A percentile compares a stretch with the other conserved stretches of the same genome.
Evolutionary conservation across 1,140 invertebrate species (phyloP).

Genomic region (Orius laevigatus): DNA sequence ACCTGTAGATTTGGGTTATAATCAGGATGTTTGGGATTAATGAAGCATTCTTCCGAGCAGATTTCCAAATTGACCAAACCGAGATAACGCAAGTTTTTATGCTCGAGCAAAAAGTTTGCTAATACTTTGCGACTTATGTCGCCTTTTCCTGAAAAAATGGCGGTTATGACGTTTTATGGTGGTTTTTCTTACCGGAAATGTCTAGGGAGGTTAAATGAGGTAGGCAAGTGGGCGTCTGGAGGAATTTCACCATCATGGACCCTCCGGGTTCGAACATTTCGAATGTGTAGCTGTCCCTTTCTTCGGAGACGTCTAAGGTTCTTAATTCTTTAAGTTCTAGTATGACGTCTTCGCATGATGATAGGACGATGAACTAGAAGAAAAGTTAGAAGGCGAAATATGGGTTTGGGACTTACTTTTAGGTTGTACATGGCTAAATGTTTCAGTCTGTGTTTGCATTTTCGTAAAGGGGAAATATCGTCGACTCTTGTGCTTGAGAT

Average conservation of each 20-base stretch:
- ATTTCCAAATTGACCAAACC: constrained; percentile 42
- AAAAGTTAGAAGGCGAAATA: not conserved
- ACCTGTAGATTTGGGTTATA: constrained; percentile 31
- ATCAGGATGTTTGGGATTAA: constrained; percentile 29
- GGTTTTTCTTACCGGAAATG: constrained; percentile 49
- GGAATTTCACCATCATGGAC: constrained; percentile 33
- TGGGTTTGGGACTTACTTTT: constrained; percentile 28
- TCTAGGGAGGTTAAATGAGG: constrained; percentile 47
- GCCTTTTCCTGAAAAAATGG: constrained; percentile 32
- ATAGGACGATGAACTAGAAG: constrained; percentile 27
- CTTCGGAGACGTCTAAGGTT: constrained; percentile 48
- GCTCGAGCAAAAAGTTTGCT: constrained; percentile 32
- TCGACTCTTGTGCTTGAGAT: constrained; percentile 52
- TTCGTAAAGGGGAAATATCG: constrained; percentile 45
- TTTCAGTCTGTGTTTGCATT: constrained; percentile 42
- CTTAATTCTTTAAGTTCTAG: constrained; percentile 39
- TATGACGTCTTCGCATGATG: constrained; percentile 31
- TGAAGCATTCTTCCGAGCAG: constrained; percentile 40
- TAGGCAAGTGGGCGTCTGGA: constrained; percentile 32
- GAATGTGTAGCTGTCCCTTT: constrained; percentile 33
- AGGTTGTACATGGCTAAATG: constrained; percentile 48
- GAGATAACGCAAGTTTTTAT: constrained; percentile 38
- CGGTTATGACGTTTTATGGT: too few relatives aligned
- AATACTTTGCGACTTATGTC: constrained; percentile 36
- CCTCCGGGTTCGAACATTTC: constrained; percentile 28